Base-by-base conservation (phyloP, 2,888 invertebrate species). In the Microctonus aethiopoides region DNA sequence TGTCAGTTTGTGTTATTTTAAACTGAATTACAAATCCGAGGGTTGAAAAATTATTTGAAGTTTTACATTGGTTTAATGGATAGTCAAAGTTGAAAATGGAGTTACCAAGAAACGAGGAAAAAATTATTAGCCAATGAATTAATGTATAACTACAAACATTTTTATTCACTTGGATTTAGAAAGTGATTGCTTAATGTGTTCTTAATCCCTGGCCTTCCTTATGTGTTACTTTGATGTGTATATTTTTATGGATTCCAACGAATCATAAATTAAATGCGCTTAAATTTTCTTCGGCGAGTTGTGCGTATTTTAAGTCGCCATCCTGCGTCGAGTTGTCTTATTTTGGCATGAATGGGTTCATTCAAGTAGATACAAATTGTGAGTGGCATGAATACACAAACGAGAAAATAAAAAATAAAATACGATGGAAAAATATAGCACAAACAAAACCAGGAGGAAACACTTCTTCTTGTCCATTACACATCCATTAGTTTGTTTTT, bases 301-400 rank as follows among this genome's bases (percentile, higher is more conserved):
- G 34, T 59, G 34, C 59, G 22, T 34, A 59, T 59, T 34, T 59
- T 59, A 24, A 59, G 59, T 59, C 34, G 59, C 59, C 34, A 20
- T 59, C 34, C 59, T 59, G 13, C 59, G 59, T 59, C 59, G 59
- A 59, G 59, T 59, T 59, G 32, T 59, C n/a, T 24, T 52, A 56
- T 34, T 32, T 59, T 36, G 16, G 46, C 46, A 46, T 46, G 46
- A 46, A 46, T 16, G 16, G 46, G 7, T 46, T n/a, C n/a, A 46
- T 46, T 46, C 16, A 6, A 46, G 16, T 46, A 20, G 46, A 46
- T 16, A 1, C 7, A 7, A n/a, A 16, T 46, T 20, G 46, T 46
- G 5, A 46, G 20, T 46, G 46, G 46, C 46, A 46, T 46, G 46
- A 16, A 46, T 16, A 39, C 39, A 13, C 13, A 6, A 36, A 36